Evolutionary conservation across 2,113 vertebrate genomes (phyloP).

Genomic region (Cygnus buccinator): DNA sequence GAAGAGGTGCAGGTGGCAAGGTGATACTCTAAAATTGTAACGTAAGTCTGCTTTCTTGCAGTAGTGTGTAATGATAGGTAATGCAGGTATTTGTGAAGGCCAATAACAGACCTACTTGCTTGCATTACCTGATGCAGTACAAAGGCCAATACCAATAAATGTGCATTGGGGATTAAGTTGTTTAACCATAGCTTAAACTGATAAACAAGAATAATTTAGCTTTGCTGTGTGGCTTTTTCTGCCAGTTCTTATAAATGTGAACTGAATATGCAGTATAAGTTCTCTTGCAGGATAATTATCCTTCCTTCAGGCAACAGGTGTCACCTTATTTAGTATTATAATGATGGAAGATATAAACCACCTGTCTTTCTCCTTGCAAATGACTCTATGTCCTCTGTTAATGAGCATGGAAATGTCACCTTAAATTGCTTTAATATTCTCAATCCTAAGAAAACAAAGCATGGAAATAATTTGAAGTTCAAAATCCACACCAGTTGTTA

Average conservation of each 20-base stretch:
- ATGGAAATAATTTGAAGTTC: not conserved
- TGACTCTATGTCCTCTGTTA: slow-evolving; percentile 35
- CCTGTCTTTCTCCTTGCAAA: slow-evolving; percentile 42
- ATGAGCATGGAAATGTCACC: slow-evolving; percentile 37
- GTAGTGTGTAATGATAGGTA: not conserved
- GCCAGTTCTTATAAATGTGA: not conserved
- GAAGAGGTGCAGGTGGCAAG: not conserved
- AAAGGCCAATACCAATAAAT: not conserved
- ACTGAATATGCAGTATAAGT: not conserved
- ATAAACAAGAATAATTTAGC: not conserved
- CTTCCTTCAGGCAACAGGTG: slow-evolving; percentile 24
- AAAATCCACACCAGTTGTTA: not conserved
- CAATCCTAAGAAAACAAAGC: not conserved
- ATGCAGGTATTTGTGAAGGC: not conserved
- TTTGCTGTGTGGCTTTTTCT: not conserved
- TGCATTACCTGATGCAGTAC: not conserved
- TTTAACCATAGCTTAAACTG: not conserved
- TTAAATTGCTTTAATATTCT: slow-evolving; percentile 14
- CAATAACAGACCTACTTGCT: not conserved
- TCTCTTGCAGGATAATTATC: slow-evolving; percentile 10
- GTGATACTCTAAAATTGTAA: not conserved
- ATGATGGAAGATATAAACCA: slow-evolving; percentile 47
- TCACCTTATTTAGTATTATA: slow-evolving; percentile 15
- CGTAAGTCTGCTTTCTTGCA: not conserved
- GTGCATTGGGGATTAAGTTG: not conserved